phyloP scores from a whole-genome alignment of 2,113 vertebrate genomes.

The Dipodomys merriami region DNA sequence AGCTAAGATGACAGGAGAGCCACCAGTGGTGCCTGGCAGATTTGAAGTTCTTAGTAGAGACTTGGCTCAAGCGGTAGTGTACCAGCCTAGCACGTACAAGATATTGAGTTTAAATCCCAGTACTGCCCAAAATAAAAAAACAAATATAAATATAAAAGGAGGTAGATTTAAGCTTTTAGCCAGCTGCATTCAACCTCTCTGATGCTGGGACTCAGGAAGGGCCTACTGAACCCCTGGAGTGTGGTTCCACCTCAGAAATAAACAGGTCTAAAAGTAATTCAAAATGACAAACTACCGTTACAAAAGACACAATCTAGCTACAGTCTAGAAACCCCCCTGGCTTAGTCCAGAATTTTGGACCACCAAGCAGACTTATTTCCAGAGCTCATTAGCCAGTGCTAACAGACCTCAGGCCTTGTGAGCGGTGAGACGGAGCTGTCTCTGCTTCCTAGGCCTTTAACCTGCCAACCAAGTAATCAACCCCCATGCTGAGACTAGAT shows the following conservation, averaged over 20 bases:
- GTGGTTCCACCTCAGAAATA: neutral
- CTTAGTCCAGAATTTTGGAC: neutral
- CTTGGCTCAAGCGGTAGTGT: too few species aligned
- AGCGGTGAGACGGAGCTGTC: neutral
- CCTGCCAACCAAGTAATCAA: neutral
- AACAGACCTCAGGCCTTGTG: neutral
- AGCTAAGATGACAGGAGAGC: too few species aligned
- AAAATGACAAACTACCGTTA: too few species aligned
- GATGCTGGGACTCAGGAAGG: neutral
- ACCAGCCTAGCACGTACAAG: too few species aligned
- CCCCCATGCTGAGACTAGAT: neutral
- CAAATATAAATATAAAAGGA: too few species aligned
- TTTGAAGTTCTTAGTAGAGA: neutral
- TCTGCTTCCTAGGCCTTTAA: neutral
- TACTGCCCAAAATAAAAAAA: too few species aligned
- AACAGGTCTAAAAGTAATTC: neutral
- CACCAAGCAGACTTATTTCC: neutral
- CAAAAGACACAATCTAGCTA: neutral
- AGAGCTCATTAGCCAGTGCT: neutral
- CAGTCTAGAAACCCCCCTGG: neutral
- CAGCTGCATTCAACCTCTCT: neutral
- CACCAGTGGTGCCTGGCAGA: neutral
- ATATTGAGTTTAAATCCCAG: too few species aligned
- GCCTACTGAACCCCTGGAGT: neutral
- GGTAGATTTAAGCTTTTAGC: too few species aligned